phyloP scores from a whole-genome alignment of 2,797 vertebrate species.

The Astyanax mexicanus region DNA sequence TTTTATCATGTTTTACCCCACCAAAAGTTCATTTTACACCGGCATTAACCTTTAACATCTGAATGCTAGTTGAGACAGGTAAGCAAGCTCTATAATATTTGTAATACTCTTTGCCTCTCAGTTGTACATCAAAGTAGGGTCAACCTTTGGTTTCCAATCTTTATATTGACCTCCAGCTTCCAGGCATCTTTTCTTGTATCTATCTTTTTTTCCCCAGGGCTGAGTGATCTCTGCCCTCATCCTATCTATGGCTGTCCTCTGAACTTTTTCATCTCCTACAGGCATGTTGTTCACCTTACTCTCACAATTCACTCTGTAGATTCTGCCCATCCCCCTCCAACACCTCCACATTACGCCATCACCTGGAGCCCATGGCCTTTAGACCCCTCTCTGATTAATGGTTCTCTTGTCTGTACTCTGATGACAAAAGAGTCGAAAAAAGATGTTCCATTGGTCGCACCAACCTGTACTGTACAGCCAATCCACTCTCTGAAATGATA shows the following conservation, averaged over 20 bases:
- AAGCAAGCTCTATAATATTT: slow-evolving; percentile 20
- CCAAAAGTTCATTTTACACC: too few species aligned
- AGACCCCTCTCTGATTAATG: slow-evolving; percentile 43
- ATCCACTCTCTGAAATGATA: background rate
- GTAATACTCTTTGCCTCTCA: slow-evolving; percentile 37
- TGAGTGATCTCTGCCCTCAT: slow-evolving; percentile 35
- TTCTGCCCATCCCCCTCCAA: slow-evolving; percentile 10
- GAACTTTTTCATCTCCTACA: slow-evolving; percentile 34
- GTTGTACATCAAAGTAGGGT: slow-evolving; percentile 42
- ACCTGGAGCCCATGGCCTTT: slow-evolving; percentile 32
- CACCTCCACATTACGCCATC: slow-evolving; percentile 27
- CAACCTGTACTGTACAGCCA: background rate
- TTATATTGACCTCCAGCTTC: slow-evolving; percentile 49
- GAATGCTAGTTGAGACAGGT: slow-evolving; percentile 13
- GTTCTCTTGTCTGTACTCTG: slow-evolving; percentile 37
- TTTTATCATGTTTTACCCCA: too few species aligned
- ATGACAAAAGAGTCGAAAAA: slow-evolving; percentile 38
- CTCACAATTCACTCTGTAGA: slow-evolving; percentile 31
- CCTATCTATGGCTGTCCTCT: slow-evolving; percentile 28
- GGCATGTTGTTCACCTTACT: slow-evolving; percentile 37
- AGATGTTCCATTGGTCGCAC: slow-evolving; percentile 30
- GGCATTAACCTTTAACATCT: background rate
- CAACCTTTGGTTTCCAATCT: slow-evolving; percentile 40
- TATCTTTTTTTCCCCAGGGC: slow-evolving; percentile 52
- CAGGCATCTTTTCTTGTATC: slow-evolving; percentile 46